Base-by-base conservation (phyloP, 2,888 invertebrate species). In the Sacculina carcini region DNA sequence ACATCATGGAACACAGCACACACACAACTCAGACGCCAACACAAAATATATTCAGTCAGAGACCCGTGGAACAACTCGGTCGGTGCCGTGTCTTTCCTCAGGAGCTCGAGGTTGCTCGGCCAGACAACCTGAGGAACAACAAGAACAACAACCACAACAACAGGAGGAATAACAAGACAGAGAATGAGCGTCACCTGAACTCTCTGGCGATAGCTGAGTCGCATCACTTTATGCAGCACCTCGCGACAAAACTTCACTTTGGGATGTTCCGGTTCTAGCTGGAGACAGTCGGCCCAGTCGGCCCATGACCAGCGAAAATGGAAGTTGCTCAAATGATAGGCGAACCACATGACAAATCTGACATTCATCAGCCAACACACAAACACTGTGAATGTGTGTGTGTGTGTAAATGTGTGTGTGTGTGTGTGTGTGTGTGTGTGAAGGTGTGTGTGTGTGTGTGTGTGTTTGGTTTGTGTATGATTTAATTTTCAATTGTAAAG, bases 281-380 rank as follows among this genome's bases (percentile, higher is more conserved):
- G 74, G n/a, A 85, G 69, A 60, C 84, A 84, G 14, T 78, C 77
- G 62, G 82, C 81, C 89, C 89, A 89, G 62, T 89, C 89, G 58
- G 87, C 86, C 98, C 98, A 98, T 2, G 87, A 87, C 96, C 96
- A 98, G 51, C 90, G 78, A 65, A 90, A 98, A 66, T 98, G 94
- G 66, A 98, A 98, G 69, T 98, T 98, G 65, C 94, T 94, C 66
- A 98, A 72, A 67, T 98, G 96, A 65, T 96, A 96, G 1, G 86
- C 77, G 67, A 98, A 98, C 98, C 98, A 99, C 65, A 78, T 79
- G 24, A 83, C 84, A 65, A 98, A 90, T 60, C 94, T 78, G 65
- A 14, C 68, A 67, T 42, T 38, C 42, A 52, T 46, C 16, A 28
- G 29, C 47, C 14, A 52, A 51, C 47, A 12, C 16, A n/a, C 10